Evolutionary conservation across 2,113 vertebrate species (phyloP).

Genomic region (Ammospiza nelsoni): DNA sequence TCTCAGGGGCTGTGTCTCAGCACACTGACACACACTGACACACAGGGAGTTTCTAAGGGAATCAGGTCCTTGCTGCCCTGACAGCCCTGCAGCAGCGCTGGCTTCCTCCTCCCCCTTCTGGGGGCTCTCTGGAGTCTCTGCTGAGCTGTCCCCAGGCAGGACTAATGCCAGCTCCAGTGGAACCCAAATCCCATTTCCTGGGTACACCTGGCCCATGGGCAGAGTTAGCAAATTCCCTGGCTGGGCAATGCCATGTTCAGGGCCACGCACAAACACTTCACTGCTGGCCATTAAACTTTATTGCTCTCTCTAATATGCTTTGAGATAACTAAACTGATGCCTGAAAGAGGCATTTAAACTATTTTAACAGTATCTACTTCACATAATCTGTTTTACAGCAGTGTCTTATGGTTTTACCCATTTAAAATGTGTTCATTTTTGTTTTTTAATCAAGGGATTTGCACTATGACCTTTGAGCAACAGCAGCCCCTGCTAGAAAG

Average conservation of each 20-base stretch:
- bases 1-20: not conserved
- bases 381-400: conserved; percentile 59
- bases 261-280: conserved; percentile 46
- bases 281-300: conserved; percentile 55
- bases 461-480: conserved; percentile 34
- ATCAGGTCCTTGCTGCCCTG: not conserved
- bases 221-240: not conserved
- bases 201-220: fast-evolving
- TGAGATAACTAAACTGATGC: conserved; percentile 60
- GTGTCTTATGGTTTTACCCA: conserved; percentile 31
- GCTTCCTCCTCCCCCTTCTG: fast-evolving
- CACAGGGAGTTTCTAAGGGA: fast-evolving
- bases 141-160: not conserved
- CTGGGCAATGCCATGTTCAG: not conserved
- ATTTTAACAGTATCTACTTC: conserved; percentile 59
- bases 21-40: fast-evolving
- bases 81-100: not conserved
- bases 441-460: conserved; percentile 44
- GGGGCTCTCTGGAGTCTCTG: not conserved
- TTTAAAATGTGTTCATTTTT: conserved; percentile 48
- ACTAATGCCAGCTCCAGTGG: not conserved
- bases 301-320: conserved; percentile 61
- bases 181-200: not conserved
- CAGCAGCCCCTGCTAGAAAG: not conserved
- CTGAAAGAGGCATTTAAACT: conserved; percentile 61